Evolutionary conservation across 2,888 invertebrate genomes (phyloP), one percentile per base, ranked within the genome.

Genomic region (Mythimna lalbum): DNA sequence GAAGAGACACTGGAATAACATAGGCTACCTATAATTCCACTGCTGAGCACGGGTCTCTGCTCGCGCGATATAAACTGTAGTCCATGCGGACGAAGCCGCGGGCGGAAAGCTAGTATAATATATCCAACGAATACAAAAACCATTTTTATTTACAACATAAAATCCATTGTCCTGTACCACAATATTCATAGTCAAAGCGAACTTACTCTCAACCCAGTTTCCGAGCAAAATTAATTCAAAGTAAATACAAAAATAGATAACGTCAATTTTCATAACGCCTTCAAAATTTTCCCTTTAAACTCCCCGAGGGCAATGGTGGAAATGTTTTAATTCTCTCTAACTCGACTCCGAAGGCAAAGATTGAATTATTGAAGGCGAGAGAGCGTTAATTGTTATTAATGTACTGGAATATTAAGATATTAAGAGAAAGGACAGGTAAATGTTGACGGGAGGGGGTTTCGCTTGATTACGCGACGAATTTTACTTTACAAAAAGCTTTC

Each of bases 321-420:
- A 85, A 86, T 84, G 85, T 87, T 89, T 88, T 88, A 90, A 90
- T 89, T 86, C 85, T 63, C 78, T 73, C 81, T 82, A 89, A 88
- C 89, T 87, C 82, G 82, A 83, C 88, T 83, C 76, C 80, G 88
- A 88, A 85, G 87, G 86, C 87, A 84, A 83, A 88, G 87, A 90
- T 91, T 91, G 88, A 91, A 90, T 91, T 91, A 91, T 91, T 88
- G 87, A 88, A 88, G 88, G 87, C 88, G 88, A 87, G 89, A 87
- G 78, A 81, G 78, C 80, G 86, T 86, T 91, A 90, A 91, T 91
- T 91, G 90, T 89, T 88, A 90, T 89, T 88, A 90, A 89, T 89
- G 87, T 88, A 88, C 84, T 84, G 83, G 81, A 87, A 85, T 87
- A 79, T 85, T 84, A 81, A 74, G 73, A 74, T 82, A 80, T 74